phyloP scores from a whole-genome alignment of 2,888 invertebrate species.

The Drosophila mimetica region DNA sequence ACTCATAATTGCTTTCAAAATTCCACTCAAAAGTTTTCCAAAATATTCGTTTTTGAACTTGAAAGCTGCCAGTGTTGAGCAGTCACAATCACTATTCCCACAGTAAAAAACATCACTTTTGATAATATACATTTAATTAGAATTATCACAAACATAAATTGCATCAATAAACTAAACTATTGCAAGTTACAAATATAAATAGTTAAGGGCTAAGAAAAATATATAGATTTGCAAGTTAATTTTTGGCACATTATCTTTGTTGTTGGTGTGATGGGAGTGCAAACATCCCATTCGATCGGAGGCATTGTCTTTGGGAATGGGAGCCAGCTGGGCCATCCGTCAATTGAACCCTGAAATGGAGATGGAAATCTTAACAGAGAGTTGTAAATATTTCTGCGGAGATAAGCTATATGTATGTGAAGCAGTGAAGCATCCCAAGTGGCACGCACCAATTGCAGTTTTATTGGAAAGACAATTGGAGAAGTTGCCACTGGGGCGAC shows the following conservation, averaged over 20 bases:
- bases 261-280: conserved; percentile 4
- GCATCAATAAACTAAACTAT: conserved; percentile 55
- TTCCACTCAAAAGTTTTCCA: conserved; percentile 66
- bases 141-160: conserved; percentile 74
- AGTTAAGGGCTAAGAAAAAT: conserved; percentile 55
- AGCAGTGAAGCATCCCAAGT: conserved; percentile 12
- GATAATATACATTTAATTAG: conserved; percentile 57
- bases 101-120: conserved; percentile 1
- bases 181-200: conserved; percentile 60
- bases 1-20: conserved; percentile 32
- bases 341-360: conserved; percentile 25
- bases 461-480: conserved; percentile 63
- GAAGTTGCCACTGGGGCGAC: conserved; percentile 35
- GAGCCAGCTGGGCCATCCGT: conserved; percentile 2
- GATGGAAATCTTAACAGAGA: not conserved
- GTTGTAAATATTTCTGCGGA: not conserved
- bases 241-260: conserved; percentile 66
- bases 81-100: not conserved
- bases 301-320: conserved; percentile 12
- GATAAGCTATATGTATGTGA: conserved; percentile 9
- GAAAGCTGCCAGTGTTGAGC: conserved; percentile 59
- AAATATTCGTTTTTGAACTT: conserved; percentile 48
- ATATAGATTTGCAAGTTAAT: conserved; percentile 37
- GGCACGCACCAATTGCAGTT: conserved; percentile 36
- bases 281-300: conserved; percentile 13